phyloP scores from a whole-genome alignment of 2,113 vertebrate species.

The Pluvianellus socialis region DNA sequence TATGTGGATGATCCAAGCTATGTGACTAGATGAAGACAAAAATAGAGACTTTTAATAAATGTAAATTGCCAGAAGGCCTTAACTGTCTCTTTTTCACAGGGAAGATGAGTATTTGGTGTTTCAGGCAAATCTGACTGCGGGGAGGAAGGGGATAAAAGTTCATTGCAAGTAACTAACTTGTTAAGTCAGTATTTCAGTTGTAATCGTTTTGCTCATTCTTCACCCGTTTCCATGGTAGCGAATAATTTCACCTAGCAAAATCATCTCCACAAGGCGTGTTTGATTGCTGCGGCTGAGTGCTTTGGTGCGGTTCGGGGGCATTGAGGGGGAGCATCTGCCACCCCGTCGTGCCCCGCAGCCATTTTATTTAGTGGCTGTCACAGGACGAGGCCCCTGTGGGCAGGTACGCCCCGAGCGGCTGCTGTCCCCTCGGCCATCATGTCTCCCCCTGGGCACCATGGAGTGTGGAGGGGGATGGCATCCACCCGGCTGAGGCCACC shows the following conservation, averaged over 20 bases:
- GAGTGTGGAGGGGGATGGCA: fast-evolving
- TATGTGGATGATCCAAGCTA: constrained; percentile 43
- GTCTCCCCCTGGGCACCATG: fast-evolving
- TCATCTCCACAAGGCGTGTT: fast-evolving
- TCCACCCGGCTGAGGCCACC: fast-evolving
- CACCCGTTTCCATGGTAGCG: neutral
- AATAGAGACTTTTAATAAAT: constrained; percentile 54
- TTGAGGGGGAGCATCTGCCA: fast-evolving
- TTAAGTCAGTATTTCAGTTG: neutral
- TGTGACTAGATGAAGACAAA: constrained; percentile 41
- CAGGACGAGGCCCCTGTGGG: neutral
- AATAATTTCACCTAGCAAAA: neutral
- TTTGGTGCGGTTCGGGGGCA: fast-evolving
- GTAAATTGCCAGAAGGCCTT: constrained; percentile 28
- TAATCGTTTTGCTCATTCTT: neutral
- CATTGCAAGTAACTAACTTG: neutral
- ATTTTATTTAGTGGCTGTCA: neutral
- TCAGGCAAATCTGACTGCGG: neutral
- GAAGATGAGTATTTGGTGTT: neutral
- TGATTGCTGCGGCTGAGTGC: neutral
- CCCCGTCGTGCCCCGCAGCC: fast-evolving
- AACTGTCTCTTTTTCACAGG: neutral
- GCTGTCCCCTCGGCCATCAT: fast-evolving
- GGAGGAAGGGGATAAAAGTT: neutral
- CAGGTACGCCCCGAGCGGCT: fast-evolving